phyloP scores from a whole-genome alignment of 2,888 invertebrate genomes.

The Lithodes maja region DNA sequence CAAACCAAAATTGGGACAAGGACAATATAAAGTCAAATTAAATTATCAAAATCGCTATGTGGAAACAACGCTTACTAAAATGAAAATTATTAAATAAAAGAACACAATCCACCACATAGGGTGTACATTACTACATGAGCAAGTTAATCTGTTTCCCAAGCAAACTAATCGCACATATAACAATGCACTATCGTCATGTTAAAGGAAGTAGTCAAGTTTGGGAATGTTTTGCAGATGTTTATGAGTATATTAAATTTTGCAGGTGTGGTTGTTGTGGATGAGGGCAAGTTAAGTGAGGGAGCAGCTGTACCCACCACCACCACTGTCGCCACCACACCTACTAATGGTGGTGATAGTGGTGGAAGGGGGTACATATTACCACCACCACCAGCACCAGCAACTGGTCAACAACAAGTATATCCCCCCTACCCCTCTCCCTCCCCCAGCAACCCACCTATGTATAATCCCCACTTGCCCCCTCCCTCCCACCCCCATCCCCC shows the following conservation, averaged over 20 bases:
- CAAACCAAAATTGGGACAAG: too few species aligned
- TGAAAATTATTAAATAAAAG: too few species aligned
- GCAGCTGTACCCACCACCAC: constrained; percentile 19
- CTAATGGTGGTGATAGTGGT: constrained; percentile 38
- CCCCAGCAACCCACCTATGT: constrained; percentile 56
- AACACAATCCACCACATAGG: too few species aligned
- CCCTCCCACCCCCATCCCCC: constrained; percentile 49
- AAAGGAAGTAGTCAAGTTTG: not conserved
- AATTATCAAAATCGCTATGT: too few species aligned
- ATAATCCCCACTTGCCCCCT: constrained; percentile 58
- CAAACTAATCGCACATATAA: too few species aligned
- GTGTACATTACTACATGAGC: too few species aligned
- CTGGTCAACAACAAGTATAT: constrained; percentile 45
- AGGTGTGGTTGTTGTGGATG: constrained; percentile 54
- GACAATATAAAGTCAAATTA: too few species aligned
- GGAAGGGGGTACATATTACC: constrained; percentile 42
- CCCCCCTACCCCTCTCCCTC: constrained; percentile 52
- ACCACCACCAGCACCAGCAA: constrained; percentile 35
- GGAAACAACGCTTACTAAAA: too few species aligned
- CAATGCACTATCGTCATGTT: not conserved
- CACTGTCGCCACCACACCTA: constrained; percentile 38
- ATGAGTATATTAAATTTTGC: constrained; percentile 16
- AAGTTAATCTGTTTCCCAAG: too few species aligned
- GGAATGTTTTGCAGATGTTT: not conserved
- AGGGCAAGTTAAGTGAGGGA: constrained; percentile 48